phyloP scores from a whole-genome alignment of 2,888 invertebrate species.

The Drosophila birchii region DNA sequence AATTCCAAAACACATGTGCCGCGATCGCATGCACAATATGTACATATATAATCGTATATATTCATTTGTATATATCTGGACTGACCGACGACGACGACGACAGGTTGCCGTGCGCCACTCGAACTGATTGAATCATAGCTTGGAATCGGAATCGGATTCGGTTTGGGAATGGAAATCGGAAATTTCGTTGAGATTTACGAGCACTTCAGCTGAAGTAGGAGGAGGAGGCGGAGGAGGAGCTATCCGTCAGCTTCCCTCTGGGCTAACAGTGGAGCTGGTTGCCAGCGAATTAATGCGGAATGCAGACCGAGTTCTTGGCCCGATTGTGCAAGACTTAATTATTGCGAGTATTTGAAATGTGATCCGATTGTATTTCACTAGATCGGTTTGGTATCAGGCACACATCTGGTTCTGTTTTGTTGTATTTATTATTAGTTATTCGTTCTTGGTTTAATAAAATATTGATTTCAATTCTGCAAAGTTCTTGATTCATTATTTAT shows the following conservation, averaged over 20 bases:
- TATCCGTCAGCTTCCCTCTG: conserved; percentile 4
- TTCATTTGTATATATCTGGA: conserved; percentile 15
- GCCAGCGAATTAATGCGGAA: conserved; percentile 17
- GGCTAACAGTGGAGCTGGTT: neutral
- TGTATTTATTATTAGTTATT: no score
- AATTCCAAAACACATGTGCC: conserved; percentile 28
- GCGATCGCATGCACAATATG: neutral
- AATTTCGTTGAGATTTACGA: conserved; percentile 30
- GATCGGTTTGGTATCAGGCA: neutral
- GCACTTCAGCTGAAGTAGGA: conserved; percentile 5
- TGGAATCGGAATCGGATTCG: conserved; percentile 1
- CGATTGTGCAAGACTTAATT: conserved; percentile 7
- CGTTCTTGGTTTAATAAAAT: neutral
- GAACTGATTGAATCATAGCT: conserved; percentile 38
- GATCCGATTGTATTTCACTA: neutral
- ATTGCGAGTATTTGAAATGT: neutral
- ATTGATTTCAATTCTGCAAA: neutral
- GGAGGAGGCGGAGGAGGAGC: conserved; percentile 2
- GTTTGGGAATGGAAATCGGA: conserved; percentile 8
- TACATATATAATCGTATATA: conserved; percentile 2
- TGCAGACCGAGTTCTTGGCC: conserved; percentile 9
- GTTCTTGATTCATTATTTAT: neutral
- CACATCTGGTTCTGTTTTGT: neutral
- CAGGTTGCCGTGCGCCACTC: conserved; percentile 41
- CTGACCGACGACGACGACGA: conserved; percentile 6